Evolutionary conservation across 2,797 vertebrate genomes (phyloP).

Genomic region (Manis javanica): DNA sequence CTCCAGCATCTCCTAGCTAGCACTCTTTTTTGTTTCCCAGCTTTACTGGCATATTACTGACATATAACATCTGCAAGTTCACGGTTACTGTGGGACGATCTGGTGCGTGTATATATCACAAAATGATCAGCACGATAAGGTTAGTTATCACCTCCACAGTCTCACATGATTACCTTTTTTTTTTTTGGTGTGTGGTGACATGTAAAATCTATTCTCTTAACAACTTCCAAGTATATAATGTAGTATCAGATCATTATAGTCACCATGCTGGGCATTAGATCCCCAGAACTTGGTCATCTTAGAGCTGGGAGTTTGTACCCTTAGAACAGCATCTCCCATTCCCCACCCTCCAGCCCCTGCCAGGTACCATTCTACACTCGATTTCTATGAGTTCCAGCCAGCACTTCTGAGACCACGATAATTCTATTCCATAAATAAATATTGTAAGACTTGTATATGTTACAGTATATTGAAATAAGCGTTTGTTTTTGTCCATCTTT

Average conservation of each 20-base stretch:
- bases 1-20: not conserved
- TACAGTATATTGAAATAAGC: not conserved
- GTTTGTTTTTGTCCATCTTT: not conserved
- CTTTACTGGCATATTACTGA: not conserved
- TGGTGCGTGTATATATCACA: not conserved
- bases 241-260: not conserved
- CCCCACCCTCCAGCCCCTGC: not conserved
- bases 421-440: not conserved
- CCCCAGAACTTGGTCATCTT: not conserved
- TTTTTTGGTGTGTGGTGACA: not conserved
- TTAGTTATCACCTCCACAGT: not conserved
- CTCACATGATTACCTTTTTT: not conserved
- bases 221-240: not conserved
- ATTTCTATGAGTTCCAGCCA: not conserved
- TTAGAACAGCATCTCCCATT: not conserved
- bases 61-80: not conserved
- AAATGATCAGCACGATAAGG: not conserved
- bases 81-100: not conserved
- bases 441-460: not conserved
- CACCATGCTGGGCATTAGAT: not conserved
- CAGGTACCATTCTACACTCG: not conserved
- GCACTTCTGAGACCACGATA: not conserved
- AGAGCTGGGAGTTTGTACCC: not conserved
- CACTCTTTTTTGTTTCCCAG: not conserved
- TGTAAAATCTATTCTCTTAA: not conserved